Evolutionary conservation across 2,113 vertebrate species (phyloP), one percentile per base, ranked within the genome.

Genomic region (Scophthalmus maximus): DNA sequence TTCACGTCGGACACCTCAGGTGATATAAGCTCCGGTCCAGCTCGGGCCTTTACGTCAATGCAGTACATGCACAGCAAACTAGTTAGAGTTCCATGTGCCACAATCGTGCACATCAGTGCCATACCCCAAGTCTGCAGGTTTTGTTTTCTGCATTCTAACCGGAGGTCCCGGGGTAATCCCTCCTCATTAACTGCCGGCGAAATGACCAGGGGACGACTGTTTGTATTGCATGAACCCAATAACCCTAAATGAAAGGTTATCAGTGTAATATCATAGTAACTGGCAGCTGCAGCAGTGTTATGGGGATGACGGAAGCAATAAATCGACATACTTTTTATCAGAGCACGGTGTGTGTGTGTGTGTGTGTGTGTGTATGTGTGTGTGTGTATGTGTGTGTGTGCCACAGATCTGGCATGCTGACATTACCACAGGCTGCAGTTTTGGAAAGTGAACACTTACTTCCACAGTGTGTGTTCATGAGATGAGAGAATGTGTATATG

Each of bases 291-390:
- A 53, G 11, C 6, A 27, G 47, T 25, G 9, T 20, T 73, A 36
- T 73, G 79, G 81, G 81, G 82, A 76, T 73, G 82, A 78, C 73
- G 66, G 30, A 22, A 73, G 72, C 46, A 64, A 67, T 52, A 63
- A 22, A 15, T 11, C 15, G 29, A 52, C 50, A 59, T 18, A 61
- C 29, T 18, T 6, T 36, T n/a, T 87, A 72, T 73, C 68, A 74
- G 64, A 51, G 44, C 59, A 49, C 14, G 18, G n/a, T n/a, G n/a
- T n/a, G 47, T 7, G 64, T 59, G 25, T 60, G 23, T n/a, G n/a
- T n/a, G n/a, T n/a, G n/a, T n/a, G n/a, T 3, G 36, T 2, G 36
- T 38, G 36, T 38, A 10, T 38, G 36, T 38, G 18, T 1, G 42
- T 46, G 42, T 46, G 42, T 46, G 42, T 40, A 14, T 40, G 49